These are phyloP conservation scores for Uropetala carovei DNA, from an alignment of 2,888 invertebrate species.

Conservation along the genomic window DNA sequence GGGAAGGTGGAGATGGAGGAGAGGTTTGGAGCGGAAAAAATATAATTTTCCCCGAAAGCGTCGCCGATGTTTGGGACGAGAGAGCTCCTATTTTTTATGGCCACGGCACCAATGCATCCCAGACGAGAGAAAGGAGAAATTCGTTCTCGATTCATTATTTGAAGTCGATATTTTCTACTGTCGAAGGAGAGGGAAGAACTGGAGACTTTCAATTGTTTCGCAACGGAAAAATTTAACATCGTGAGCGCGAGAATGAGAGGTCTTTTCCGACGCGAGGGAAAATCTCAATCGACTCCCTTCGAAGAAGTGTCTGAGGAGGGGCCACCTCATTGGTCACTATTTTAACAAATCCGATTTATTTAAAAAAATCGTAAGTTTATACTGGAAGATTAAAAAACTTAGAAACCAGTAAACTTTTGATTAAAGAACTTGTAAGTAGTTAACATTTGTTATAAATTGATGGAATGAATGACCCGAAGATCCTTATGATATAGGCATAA, in stretches of 20 bases:
- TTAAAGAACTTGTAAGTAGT: too few relatives aligned
- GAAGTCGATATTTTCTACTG: not conserved
- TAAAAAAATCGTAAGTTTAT: too few relatives aligned
- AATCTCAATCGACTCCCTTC: too few relatives aligned
- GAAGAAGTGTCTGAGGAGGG: too few relatives aligned
- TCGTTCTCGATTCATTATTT: not conserved
- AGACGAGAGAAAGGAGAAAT: not conserved
- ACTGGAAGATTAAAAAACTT: too few relatives aligned
- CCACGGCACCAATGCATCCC: conserved; percentile 12
- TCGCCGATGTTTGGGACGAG: not conserved
- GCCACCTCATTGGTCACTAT: too few relatives aligned
- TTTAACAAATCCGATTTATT: too few relatives aligned
- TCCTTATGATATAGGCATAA: too few relatives aligned
- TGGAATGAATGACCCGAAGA: too few relatives aligned
- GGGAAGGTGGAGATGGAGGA: not conserved
- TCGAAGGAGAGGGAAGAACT: not conserved
- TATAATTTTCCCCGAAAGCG: too few relatives aligned
- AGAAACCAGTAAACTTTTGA: too few relatives aligned
- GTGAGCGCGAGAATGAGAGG: not conserved
- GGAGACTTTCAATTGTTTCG: not conserved
- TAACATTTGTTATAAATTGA: too few relatives aligned
- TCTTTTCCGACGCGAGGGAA: not conserved
- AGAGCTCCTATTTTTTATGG: not conserved
- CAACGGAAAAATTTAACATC: not conserved
- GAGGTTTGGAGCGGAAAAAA: not conserved